phyloP scores from a whole-genome alignment of 2,113 vertebrate genomes.

The Merops nubicus region DNA sequence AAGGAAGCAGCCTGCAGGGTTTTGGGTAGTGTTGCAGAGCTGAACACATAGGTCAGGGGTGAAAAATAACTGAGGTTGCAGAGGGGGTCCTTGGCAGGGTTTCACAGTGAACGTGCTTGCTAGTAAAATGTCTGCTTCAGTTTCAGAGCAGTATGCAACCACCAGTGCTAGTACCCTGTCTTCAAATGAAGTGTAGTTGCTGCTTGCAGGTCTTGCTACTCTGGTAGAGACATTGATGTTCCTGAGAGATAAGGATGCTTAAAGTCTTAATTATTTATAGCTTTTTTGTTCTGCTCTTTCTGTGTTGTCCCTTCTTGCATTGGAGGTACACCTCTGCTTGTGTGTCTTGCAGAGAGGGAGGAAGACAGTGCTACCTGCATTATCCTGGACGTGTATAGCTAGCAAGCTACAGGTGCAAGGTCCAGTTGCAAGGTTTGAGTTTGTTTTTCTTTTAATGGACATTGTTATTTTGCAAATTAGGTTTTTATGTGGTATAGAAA shows the following conservation, averaged over 20 bases:
- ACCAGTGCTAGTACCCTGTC: not conserved
- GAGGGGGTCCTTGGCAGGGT: not conserved
- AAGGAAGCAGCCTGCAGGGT: not conserved
- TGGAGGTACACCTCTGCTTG: not conserved
- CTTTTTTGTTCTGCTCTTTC: accelerated
- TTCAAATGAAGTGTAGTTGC: not conserved
- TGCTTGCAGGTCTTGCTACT: not conserved
- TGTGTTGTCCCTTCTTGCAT: not conserved
- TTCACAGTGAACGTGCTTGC: not conserved
- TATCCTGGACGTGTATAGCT: not conserved
- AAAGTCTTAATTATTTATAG: not conserved
- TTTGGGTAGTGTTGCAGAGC: not conserved
- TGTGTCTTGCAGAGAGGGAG: not conserved
- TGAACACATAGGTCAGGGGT: not conserved
- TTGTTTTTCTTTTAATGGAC: not conserved
- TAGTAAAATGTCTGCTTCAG: not conserved
- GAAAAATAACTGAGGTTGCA: not conserved
- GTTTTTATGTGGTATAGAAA: not conserved
- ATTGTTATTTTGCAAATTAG: not conserved
- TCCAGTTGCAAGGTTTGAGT: not conserved
- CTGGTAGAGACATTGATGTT: not conserved
- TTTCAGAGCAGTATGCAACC: not conserved
- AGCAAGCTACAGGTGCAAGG: not conserved
- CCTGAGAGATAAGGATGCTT: not conserved
- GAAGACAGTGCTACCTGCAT: not conserved